These are phyloP conservation scores for Unio delphinus DNA, from an alignment of 2,888 invertebrate genomes.

Conservation along the genomic window DNA sequence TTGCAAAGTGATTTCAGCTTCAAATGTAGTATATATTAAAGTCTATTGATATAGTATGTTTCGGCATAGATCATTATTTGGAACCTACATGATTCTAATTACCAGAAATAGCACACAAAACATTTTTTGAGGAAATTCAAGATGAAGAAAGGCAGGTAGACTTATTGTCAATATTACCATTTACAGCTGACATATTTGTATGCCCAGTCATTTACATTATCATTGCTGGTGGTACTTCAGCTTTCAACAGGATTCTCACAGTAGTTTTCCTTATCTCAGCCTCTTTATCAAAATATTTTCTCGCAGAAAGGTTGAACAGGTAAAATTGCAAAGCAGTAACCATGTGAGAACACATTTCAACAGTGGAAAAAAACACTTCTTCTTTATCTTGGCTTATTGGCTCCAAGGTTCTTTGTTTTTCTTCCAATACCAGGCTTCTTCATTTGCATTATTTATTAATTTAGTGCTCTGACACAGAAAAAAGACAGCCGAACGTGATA, in stretches of 20 bases:
- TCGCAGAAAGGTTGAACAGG: not conserved
- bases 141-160: no score
- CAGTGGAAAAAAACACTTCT: not conserved
- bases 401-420: not conserved
- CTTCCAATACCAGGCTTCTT: constrained; percentile 1
- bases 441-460: not conserved
- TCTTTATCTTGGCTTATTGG: not conserved
- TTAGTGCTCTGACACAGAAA: not conserved
- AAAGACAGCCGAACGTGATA: no score
- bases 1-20: no score
- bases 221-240: not conserved
- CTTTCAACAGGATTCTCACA: not conserved
- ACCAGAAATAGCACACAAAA: no score
- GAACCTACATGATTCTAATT: no score
- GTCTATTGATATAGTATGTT: no score
- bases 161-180: no score
- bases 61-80: no score
- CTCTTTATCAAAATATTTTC: constrained; percentile 1
- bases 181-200: not conserved
- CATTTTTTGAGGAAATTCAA: no score
- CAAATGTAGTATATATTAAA: no score
- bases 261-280: constrained; percentile 1
- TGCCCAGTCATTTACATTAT: constrained; percentile 1
- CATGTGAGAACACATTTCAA: not conserved
- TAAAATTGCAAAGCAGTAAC: not conserved